phyloP scores from a whole-genome alignment of 2,797 vertebrate genomes.

The Paratrypauchen microcephalus region DNA sequence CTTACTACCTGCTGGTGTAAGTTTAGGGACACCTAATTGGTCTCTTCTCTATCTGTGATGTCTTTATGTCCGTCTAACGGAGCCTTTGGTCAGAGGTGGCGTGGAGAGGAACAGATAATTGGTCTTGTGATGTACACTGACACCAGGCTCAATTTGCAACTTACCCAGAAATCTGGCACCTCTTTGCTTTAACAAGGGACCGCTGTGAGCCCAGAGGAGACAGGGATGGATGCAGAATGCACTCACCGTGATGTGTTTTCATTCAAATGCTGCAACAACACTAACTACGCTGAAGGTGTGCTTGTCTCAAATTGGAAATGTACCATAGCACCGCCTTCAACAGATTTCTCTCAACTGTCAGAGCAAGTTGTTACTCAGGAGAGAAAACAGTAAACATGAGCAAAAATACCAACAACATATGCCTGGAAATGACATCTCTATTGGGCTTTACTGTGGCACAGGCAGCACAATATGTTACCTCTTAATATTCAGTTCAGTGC shows the following conservation, averaged over 20 bases:
- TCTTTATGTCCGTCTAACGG: conserved; percentile 62
- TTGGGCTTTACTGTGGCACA: conserved; percentile 2
- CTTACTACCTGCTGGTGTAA: conserved; percentile 62
- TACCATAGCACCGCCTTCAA: neutral
- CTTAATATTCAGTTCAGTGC: neutral
- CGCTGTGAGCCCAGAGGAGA: conserved; percentile 23
- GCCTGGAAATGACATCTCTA: neutral
- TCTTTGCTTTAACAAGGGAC: conserved; percentile 52
- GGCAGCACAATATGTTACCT: neutral
- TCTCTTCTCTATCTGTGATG: conserved; percentile 67
- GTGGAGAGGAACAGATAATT: conserved; percentile 63
- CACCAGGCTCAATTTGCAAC: conserved; percentile 52
- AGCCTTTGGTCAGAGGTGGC: conserved; percentile 47
- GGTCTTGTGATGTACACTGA: conserved; percentile 56
- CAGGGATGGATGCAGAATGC: conserved; percentile 28
- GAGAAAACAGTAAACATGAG: conserved; percentile 14
- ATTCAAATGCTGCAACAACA: conserved; percentile 31
- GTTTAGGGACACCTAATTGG: conserved; percentile 71
- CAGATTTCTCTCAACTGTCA: conserved; percentile 13
- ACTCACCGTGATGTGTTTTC: conserved; percentile 28
- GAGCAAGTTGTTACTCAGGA: neutral
- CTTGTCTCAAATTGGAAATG: conserved; percentile 26
- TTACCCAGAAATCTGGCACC: conserved; percentile 52
- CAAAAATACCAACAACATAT: conserved; percentile 5
- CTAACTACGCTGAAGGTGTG: conserved; percentile 16